Conservation (phyloP, 2,113 vertebrate species). For the Hippocampus mohnikei region DNA sequence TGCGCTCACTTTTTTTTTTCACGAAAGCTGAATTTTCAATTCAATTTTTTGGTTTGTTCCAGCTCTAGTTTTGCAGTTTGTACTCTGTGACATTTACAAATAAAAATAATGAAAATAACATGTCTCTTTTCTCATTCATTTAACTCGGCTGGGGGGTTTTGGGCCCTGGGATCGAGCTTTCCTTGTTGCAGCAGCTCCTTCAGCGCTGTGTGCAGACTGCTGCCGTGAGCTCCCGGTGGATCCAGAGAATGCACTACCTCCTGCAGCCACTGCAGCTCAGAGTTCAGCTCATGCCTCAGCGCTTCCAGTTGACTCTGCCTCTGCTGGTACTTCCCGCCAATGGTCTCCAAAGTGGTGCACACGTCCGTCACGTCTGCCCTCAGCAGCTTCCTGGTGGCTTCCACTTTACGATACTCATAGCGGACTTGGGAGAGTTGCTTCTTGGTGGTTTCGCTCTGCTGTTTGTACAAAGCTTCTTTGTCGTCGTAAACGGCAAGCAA, state of each 20-base stretch:
- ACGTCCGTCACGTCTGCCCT: conserved; percentile 74
- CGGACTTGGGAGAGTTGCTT: conserved; percentile 81
- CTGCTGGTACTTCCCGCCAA: conserved; percentile 67
- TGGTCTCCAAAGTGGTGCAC: conserved; percentile 51
- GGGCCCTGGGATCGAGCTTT: conserved; percentile 52
- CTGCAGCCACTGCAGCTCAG: conserved; percentile 81
- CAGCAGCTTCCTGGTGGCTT: conserved; percentile 76
- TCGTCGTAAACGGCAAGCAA: conserved; percentile 82
- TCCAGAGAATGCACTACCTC: conserved; percentile 74
- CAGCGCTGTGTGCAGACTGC: conserved; percentile 61
- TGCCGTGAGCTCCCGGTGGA: conserved; percentile 44
- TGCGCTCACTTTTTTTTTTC: too few species aligned
- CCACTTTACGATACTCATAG: conserved; percentile 78
- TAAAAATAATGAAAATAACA: not conserved
- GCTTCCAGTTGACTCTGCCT: conserved; percentile 75
- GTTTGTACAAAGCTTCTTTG: conserved; percentile 86
- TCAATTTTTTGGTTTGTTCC: too few species aligned
- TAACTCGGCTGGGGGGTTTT: conserved; percentile 55
- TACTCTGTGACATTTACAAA: too few species aligned
- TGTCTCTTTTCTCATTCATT: conserved; percentile 31
- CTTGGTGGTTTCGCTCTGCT: conserved; percentile 74
- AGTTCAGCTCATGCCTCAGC: conserved; percentile 77
- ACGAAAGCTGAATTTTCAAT: too few species aligned
- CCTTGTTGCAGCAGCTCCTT: conserved; percentile 71
- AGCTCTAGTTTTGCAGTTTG: too few species aligned